Evolutionary conservation across 2,797 vertebrate species (phyloP), one percentile per base, ranked within the genome.

Genomic region (Somateria mollissima): DNA sequence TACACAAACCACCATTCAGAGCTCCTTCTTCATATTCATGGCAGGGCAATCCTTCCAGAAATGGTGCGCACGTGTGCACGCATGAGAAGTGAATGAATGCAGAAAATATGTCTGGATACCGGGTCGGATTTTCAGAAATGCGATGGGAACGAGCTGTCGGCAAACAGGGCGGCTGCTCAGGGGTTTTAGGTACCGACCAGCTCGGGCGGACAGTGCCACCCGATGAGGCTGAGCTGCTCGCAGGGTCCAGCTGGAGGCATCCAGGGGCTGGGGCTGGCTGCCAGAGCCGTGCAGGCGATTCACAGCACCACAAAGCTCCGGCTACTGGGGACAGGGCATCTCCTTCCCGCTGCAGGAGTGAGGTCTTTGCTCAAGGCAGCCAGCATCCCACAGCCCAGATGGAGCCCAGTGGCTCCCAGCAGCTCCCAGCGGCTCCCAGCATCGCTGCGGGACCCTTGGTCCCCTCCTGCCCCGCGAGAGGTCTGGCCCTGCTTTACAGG

Each of bases 61-160:
- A n/a, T 0, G 24, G 5, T 3, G 13, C 4, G 41, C 8, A 3
- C 1, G 11, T 1, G 34, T 21, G 10, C 11, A 1, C 4, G 13
- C 3, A 3, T 2, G 22, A 21, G 13, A 11, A 5, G 82, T 0
- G 32, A 43, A 1, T 2, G 13, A 43, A 9, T 0, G 39, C 4
- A 21, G 74, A 66, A 45, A 30, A 24, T 11, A 19, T 1, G 36
- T 3, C 30, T 1, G 24, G 57, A 11, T 8, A 49, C 6, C 3
- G 2, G 78, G 24, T 25, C 0, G 2, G 70, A 8, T 10, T 6
- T 27, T 9, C 18, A 2, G 21, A 0, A 3, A 7, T 1, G 11
- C 0, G 1, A 9, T 8, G 41, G 60, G 51, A 60, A 65, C 4
- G 1, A 27, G 32, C 39, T 16, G 19, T 32, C 11, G 7, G 62